These are phyloP conservation scores for Drosophila planitibia DNA, from an alignment of 2,888 invertebrate species.

Conservation along the genomic window DNA sequence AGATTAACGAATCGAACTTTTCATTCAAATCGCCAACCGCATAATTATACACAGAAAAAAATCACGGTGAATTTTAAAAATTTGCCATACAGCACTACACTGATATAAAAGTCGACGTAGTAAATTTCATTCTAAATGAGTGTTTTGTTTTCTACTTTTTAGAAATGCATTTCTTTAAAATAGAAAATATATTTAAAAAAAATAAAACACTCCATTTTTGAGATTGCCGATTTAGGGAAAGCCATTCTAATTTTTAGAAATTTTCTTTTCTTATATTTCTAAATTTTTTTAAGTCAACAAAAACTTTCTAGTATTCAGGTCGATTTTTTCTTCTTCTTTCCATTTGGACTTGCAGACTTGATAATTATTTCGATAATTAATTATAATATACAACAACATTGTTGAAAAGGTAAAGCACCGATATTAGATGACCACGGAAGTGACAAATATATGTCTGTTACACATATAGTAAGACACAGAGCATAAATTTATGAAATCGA, in stretches of 20 bases:
- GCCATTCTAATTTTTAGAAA: fast-evolving
- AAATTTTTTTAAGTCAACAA: background rate
- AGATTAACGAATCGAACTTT: background rate
- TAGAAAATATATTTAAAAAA: background rate
- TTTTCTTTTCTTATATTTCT: background rate
- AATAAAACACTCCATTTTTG: background rate
- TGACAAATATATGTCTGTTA: background rate
- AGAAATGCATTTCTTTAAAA: background rate
- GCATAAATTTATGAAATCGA: background rate
- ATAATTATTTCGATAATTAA: background rate
- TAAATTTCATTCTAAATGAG: background rate
- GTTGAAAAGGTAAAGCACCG: background rate
- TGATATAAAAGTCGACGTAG: background rate
- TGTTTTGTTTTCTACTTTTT: background rate
- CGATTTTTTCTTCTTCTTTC: background rate
- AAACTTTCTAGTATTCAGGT: background rate
- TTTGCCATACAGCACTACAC: background rate
- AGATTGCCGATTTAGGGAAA: background rate
- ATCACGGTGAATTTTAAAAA: background rate
- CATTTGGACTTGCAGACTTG: background rate
- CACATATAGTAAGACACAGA: background rate
- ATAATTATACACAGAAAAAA: background rate
- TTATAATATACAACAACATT: background rate
- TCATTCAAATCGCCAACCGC: background rate
- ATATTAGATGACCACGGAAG: background rate